Base-by-base conservation (phyloP, 2,113 vertebrate species). In the Bostrychus sinensis region DNA sequence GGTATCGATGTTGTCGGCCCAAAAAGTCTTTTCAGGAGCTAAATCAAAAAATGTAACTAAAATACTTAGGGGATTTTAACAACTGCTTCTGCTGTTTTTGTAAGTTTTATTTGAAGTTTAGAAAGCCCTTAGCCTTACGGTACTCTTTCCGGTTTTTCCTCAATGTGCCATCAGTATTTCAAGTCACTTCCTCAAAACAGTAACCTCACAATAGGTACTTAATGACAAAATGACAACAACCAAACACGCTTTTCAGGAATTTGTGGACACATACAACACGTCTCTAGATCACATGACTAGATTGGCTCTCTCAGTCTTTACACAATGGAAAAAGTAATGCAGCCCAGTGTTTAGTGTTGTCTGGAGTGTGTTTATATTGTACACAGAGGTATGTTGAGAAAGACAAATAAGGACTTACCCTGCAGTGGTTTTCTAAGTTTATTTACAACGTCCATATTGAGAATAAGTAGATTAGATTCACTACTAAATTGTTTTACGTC, bases 41-140 rank as follows among this genome's bases (percentile, higher is more conserved):
- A 51, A 51, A 7, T 51, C n/a, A n/a, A 51, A 51, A 17, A 51
- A 51, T 30, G 48, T 51, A 51, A 25, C 26, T 7, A 30, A 51
- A 28, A 51, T 30, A n/a, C 25, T n/a, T 8, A 5, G 14, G 25
- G 48, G 25, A 17, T 51, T 30, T 17, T 25, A 7, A 3, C 23
- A n/a, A 51, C 2, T 25, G 7, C 23, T 51, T 30, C 7, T 10
- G 14, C 14, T 28, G 23, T 28, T 51, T 50, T 17, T 8, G 20
- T 4, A 11, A 45, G 19, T 12, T 45, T 19, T 45, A 45, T 51
- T 51, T 28, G 7, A 9, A 17, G 48, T 28, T 28, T 51, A 8
- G 16, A 50, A 16, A 14, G 23, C 43, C 12, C 43, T 2, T n/a
- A 30, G 25, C 16, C 5, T 51, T 50, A 14, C 22, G 14, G 12